These are phyloP conservation scores for Sturnira hondurensis DNA, from an alignment of 2,113 vertebrate species.

Conservation along the genomic window DNA sequence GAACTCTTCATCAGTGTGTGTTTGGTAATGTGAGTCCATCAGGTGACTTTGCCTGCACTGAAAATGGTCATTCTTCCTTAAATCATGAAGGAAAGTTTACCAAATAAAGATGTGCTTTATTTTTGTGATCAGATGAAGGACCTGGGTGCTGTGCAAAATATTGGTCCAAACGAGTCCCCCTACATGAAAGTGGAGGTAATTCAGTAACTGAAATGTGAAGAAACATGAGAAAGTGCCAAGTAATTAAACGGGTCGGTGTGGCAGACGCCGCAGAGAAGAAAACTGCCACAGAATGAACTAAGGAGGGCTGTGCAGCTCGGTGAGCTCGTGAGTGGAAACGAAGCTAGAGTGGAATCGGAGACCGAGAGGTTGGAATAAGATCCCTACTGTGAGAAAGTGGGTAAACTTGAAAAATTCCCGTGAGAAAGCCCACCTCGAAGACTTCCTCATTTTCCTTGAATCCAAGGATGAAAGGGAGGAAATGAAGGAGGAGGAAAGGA, in stretches of 20 bases:
- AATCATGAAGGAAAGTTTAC: background rate
- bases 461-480: background rate
- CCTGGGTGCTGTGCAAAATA: background rate
- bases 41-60: background rate
- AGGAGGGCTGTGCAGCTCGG: background rate
- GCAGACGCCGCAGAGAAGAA: background rate
- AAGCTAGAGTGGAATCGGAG: background rate
- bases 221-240: accelerated
- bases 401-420: background rate
- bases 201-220: no score
- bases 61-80: background rate
- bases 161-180: background rate
- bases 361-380: background rate
- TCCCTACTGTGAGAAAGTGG: background rate
- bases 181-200: background rate
- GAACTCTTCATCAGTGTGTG: background rate
- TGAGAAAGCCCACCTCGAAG: background rate
- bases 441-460: background rate
- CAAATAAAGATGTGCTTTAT: background rate
- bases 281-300: background rate
- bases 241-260: background rate
- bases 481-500: background rate
- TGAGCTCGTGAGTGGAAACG: background rate
- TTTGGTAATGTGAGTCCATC: background rate
- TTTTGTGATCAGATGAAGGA: background rate